Conservation (phyloP, 2,113 vertebrate genomes). For the Scomber scombrus region DNA sequence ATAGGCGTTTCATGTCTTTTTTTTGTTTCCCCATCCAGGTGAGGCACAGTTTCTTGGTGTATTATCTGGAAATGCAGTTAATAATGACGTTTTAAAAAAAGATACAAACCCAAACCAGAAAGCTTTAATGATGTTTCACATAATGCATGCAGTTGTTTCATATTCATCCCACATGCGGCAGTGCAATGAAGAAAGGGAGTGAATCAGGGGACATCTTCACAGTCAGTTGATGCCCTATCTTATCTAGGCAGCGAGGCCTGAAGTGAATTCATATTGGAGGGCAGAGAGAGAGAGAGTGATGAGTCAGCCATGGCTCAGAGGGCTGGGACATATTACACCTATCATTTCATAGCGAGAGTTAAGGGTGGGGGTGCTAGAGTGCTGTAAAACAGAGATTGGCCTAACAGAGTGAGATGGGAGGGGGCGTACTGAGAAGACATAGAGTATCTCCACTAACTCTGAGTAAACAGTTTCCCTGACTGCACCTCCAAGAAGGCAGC, state of each 20-base stretch:
- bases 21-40: neutral
- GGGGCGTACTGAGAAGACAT: too few relatives aligned
- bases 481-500: too few relatives aligned
- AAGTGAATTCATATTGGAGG: conserved; percentile 62
- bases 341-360: conserved; percentile 48
- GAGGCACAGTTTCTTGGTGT: neutral
- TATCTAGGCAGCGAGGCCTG: conserved; percentile 56
- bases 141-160: conserved; percentile 28
- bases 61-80: neutral
- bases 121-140: conserved; percentile 6
- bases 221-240: conserved; percentile 47
- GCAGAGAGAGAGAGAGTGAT: conserved; percentile 68
- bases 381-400: too few relatives aligned
- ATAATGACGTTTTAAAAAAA: too few relatives aligned
- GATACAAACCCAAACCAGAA: neutral
- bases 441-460: too few relatives aligned
- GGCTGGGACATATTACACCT: conserved; percentile 66
- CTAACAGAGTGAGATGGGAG: too few relatives aligned
- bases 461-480: too few relatives aligned
- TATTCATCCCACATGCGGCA: conserved; percentile 16
- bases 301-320: conserved; percentile 70
- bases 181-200: conserved; percentile 38
- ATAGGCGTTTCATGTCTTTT: neutral
- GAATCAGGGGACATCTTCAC: conserved; percentile 54
- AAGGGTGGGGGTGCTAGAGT: neutral